Percentiles rank a stretch among this genome's conserved stretches.
Conservation (phyloP, 2,113 vertebrate species). For the Halcyon senegalensis region DNA sequence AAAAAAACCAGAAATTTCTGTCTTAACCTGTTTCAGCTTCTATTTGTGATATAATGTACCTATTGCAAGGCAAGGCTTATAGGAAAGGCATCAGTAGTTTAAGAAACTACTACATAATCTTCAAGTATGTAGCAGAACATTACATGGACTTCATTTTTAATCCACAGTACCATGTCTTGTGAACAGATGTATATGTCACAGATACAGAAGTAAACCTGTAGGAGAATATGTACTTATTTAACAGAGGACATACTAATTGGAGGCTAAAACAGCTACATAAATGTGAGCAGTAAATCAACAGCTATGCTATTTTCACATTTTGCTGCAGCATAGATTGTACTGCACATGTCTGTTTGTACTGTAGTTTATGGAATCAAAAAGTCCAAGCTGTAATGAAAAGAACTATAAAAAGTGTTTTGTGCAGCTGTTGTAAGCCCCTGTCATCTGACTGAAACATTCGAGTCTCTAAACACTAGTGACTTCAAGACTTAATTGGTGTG, state of each 20-base stretch:
- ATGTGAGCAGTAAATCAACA: neutral
- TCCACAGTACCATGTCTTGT: neutral
- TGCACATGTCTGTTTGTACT: neutral
- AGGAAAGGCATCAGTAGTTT: neutral
- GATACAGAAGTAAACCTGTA: neutral
- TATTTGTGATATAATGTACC: neutral
- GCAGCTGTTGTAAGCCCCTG: neutral
- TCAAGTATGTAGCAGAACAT: neutral
- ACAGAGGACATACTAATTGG: neutral
- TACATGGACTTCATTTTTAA: neutral
- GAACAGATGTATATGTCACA: neutral
- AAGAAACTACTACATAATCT: neutral
- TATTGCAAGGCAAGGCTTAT: neutral
- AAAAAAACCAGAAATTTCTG: neutral
- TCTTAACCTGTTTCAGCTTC: neutral
- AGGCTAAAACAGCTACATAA: neutral
- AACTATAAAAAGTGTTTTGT: neutral
- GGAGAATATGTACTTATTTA: neutral
- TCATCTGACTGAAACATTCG: neutral
- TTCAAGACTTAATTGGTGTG: neutral
- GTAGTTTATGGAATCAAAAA: neutral
- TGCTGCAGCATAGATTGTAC: neutral
- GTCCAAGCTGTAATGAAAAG: neutral
- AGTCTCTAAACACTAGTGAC: neutral
- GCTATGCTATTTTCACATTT: neutral